phyloP scores from a whole-genome alignment of 2,797 vertebrate genomes.

The Hydrolagus colliei region DNA sequence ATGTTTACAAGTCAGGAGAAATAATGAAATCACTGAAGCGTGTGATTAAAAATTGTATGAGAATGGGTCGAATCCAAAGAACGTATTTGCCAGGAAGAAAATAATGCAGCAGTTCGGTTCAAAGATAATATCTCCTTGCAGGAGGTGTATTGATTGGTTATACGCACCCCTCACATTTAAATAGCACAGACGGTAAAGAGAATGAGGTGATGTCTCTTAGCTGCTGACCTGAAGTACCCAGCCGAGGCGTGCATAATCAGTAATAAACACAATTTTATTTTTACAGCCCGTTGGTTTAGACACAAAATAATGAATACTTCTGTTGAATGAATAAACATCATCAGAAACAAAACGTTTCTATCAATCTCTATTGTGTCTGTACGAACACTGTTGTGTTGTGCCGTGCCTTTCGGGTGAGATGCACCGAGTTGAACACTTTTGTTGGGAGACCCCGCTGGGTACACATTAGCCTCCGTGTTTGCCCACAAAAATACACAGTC shows the following conservation, averaged over 20 bases:
- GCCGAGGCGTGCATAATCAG: not conserved
- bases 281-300: not conserved
- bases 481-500: too few relatives aligned
- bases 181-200: not conserved
- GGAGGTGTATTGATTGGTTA: not conserved
- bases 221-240: not conserved
- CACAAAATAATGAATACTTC: not conserved
- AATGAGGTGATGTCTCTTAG: not conserved
- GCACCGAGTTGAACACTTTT: too few relatives aligned
- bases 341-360: not conserved
- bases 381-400: too few relatives aligned
- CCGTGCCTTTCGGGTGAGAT: too few relatives aligned
- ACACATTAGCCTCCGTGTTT: too few relatives aligned
- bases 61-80: constrained; percentile 1
- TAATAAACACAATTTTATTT: not conserved
- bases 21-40: constrained; percentile 25
- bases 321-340: not conserved
- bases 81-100: constrained; percentile 12
- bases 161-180: constrained; percentile 3
- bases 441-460: too few relatives aligned
- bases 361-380: not conserved
- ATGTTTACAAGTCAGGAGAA: constrained; percentile 18
- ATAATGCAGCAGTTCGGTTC: not conserved
- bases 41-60: constrained; percentile 29
- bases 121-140: not conserved